Evolutionary conservation across 2,888 invertebrate genomes (phyloP).

Genomic region (Eucriotettix oculatus): DNA sequence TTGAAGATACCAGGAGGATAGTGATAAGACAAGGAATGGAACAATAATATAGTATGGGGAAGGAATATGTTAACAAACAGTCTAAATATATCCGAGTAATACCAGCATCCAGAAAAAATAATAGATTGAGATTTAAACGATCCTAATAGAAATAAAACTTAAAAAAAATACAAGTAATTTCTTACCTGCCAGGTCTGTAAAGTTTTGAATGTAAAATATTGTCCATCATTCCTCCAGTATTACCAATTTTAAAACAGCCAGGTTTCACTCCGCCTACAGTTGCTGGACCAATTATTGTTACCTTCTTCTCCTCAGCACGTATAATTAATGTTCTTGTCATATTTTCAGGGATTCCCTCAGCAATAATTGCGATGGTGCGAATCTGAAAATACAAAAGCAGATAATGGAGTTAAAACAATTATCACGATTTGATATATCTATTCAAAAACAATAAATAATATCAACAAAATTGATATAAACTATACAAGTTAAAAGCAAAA

Average conservation of each 20-base stretch:
- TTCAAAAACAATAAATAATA: too few species aligned
- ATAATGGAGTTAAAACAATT: too few species aligned
- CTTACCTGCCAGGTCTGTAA: conserved; percentile 75
- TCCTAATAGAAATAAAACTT: neutral
- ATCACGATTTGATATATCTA: too few species aligned
- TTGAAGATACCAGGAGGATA: too few species aligned
- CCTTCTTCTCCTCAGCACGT: conserved; percentile 65
- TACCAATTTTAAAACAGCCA: conserved; percentile 97
- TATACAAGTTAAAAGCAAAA: too few species aligned
- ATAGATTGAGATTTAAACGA: neutral
- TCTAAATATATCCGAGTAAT: too few species aligned
- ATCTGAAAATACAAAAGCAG: conserved; percentile 36
- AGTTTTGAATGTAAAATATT: conserved; percentile 94
- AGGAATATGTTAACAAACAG: too few species aligned
- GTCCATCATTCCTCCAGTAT: conserved; percentile 99
- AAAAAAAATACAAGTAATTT: conserved; percentile 5
- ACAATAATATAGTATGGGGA: too few species aligned
- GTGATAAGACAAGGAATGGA: too few species aligned
- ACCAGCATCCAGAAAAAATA: too few species aligned
- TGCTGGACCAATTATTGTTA: conserved; percentile 83
- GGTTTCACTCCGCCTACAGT: conserved; percentile 97
- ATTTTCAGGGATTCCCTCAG: conserved; percentile 98
- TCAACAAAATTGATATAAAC: too few species aligned
- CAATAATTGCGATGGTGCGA: conserved; percentile 92
- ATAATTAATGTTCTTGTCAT: conserved; percentile 87